phyloP scores from a whole-genome alignment of 2,113 vertebrate genomes.

The Xenopus borealis region DNA sequence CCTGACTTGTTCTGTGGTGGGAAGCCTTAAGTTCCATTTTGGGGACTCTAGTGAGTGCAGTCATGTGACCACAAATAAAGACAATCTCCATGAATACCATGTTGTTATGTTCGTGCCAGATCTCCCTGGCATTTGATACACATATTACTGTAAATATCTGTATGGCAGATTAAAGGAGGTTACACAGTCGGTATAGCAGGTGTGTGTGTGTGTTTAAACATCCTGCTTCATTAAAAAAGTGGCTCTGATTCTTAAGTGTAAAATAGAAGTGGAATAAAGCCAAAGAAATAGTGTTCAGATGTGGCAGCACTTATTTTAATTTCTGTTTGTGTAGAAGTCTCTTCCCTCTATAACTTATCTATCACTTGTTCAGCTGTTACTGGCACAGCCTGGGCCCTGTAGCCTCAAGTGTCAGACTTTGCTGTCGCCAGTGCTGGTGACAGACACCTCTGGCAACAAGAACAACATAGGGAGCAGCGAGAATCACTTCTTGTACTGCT shows the following conservation, averaged over 20 bases:
- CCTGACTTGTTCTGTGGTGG: too few relatives aligned
- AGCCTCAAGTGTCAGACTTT: conserved; percentile 33
- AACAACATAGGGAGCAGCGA: conserved; percentile 26
- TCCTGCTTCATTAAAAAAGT: too few relatives aligned
- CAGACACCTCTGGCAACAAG: conserved; percentile 38
- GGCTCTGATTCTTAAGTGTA: too few relatives aligned
- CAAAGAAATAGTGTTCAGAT: neutral
- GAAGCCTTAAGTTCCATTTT: too few relatives aligned
- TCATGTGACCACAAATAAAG: too few relatives aligned
- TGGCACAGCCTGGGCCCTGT: conserved; percentile 25
- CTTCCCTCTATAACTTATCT: conserved; percentile 15
- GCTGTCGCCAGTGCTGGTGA: conserved; percentile 32
- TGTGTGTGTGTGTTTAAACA: too few relatives aligned
- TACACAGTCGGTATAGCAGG: too few relatives aligned
- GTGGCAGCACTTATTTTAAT: neutral
- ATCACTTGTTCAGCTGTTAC: conserved; percentile 25
- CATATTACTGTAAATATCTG: too few relatives aligned
- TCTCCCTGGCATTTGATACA: neutral
- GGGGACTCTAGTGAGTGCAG: too few relatives aligned
- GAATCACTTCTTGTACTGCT: conserved; percentile 16
- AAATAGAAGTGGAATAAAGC: neutral
- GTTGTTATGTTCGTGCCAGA: too few relatives aligned
- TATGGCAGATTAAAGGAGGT: too few relatives aligned
- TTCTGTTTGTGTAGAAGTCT: conserved; percentile 6
- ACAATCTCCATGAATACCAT: too few relatives aligned